These are phyloP conservation scores for Zoanthus solanderi DNA, from an alignment of 92 coral and sea anemone species.

Conservation along the genomic window DNA sequence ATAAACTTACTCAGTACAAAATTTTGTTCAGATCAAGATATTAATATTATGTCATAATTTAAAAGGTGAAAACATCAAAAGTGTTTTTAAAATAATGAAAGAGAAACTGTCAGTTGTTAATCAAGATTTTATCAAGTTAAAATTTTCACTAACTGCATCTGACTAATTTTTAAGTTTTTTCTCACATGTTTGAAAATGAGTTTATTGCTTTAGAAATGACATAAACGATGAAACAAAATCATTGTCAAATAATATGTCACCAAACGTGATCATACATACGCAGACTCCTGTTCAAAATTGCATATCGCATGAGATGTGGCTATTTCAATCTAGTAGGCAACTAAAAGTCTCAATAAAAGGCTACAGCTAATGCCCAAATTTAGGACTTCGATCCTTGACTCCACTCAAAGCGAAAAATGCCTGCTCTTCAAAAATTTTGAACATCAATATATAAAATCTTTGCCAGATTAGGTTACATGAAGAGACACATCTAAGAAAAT, in stretches of 20 bases:
- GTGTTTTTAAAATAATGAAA: neutral
- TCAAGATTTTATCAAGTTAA: neutral
- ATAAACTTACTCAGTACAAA: no score
- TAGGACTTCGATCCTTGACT: neutral
- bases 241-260: no score
- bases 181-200: neutral
- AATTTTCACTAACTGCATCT: neutral
- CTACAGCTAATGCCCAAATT: neutral
- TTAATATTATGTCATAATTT: neutral
- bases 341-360: neutral
- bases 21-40: neutral
- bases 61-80: neutral
- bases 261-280: no score
- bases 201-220: neutral
- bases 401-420: conserved; percentile 7
- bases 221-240: no score
- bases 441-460: conserved; percentile 1
- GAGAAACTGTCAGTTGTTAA: neutral
- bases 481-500: neutral
- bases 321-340: neutral
- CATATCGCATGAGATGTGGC: no score
- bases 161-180: neutral
- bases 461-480: neutral
- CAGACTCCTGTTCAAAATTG: no score
- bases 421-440: neutral